Conservation (phyloP, 2,888 invertebrate species). For the Ptychoptera contaminata region DNA sequence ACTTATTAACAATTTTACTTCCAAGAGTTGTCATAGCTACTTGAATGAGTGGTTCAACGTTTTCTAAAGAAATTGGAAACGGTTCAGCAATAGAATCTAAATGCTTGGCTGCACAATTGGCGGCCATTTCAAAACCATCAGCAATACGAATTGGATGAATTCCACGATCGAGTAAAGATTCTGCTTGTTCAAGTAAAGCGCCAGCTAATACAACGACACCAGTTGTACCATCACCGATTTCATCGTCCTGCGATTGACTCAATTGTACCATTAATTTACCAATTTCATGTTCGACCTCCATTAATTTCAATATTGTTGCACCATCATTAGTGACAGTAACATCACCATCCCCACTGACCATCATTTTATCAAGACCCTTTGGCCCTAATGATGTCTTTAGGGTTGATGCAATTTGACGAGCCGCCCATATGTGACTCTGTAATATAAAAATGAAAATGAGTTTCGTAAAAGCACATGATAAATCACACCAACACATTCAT, state of each 20-base stretch:
- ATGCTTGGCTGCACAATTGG: conserved; percentile 71
- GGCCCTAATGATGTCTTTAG: conserved; percentile 91
- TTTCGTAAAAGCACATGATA: too few species aligned
- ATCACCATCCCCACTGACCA: conserved; percentile 94
- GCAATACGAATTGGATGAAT: conserved; percentile 98
- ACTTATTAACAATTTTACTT: conserved; percentile 96
- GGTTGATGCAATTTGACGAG: conserved; percentile 76
- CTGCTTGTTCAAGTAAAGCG: conserved; percentile 90
- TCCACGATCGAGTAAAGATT: conserved; percentile 80
- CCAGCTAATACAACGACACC: conserved; percentile 80
- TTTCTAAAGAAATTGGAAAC: conserved; percentile 70
- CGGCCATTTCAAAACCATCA: conserved; percentile 96
- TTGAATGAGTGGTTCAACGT: conserved; percentile 76
- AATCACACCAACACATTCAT: too few species aligned
- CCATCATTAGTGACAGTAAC: conserved; percentile 98
- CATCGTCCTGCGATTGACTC: conserved; percentile 97
- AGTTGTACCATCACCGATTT: conserved; percentile 98
- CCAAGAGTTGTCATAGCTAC: conserved; percentile 97
- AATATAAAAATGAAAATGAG: conserved; percentile 18
- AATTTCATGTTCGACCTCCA: conserved; percentile 98
- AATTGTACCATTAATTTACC: conserved; percentile 96
- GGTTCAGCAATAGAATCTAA: conserved; percentile 77
- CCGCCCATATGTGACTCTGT: conserved; percentile 96
- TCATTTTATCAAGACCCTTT: conserved; percentile 92
- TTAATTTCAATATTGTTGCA: conserved; percentile 95